phyloP scores from a whole-genome alignment of 2,888 invertebrate genomes.

The Cantharis rustica region DNA sequence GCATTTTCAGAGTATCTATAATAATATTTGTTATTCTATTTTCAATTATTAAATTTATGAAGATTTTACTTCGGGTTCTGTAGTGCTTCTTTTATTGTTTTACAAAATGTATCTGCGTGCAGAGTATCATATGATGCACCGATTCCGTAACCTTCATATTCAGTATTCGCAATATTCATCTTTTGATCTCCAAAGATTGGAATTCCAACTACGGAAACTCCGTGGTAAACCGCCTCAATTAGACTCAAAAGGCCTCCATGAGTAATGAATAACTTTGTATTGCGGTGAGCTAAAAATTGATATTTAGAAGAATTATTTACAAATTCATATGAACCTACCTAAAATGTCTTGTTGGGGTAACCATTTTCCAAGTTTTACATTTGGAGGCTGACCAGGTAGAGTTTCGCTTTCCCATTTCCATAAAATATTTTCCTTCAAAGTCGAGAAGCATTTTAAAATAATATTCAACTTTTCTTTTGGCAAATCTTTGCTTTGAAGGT shows the following conservation, averaged over 20 bases:
- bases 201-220: constrained; percentile 7
- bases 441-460: constrained; percentile 45
- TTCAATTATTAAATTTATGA: neutral
- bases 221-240: constrained; percentile 7
- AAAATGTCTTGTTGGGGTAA: constrained; percentile 26
- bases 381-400: constrained; percentile 7
- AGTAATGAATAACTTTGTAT: neutral
- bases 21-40: neutral
- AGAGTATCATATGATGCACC: constrained; percentile 50
- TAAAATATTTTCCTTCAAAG: constrained; percentile 47
- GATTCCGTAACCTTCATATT: constrained; percentile 49
- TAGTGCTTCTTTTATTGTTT: constrained; percentile 50
- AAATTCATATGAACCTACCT: constrained; percentile 1
- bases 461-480: constrained; percentile 38
- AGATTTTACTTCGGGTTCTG: constrained; percentile 43
- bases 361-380: constrained; percentile 24
- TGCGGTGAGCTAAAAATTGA: neutral
- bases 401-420: constrained; percentile 49
- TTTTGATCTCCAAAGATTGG: constrained; percentile 17
- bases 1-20: constrained; percentile 36
- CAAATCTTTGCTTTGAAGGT: constrained; percentile 42
- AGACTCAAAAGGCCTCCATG: constrained; percentile 11
- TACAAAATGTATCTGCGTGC: constrained; percentile 49
- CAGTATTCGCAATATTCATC: constrained; percentile 11
- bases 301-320: neutral